Base-by-base conservation (phyloP, 2,888 invertebrate species). In the Aelia acuminata region DNA sequence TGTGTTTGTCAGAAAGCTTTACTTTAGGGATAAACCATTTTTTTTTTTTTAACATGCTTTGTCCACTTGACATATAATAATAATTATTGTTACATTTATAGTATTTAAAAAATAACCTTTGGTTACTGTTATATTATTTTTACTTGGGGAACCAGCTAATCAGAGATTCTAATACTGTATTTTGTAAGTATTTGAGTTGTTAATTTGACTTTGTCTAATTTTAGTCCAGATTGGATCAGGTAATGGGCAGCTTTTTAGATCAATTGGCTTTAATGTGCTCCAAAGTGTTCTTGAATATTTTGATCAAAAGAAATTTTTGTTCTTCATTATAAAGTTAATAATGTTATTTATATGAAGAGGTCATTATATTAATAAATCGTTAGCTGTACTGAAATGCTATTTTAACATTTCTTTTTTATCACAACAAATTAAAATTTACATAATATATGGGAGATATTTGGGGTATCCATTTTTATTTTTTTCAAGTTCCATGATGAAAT, bases 1-100 rank as follows among this genome's bases (percentile, higher is more conserved):
- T 87, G 87, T 87, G 87, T 87, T 57, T 87, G 50, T 85, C 39
- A 50, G 39, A 63, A 70, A 63, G 70, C 80, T 80, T 80, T 63
- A 63, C 87, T 26, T 63, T 49, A 5, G 31, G 70, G 70, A 47
- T 35, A n/a, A 35, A 70, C 39, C 57, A 13, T 11, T 39, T 50
- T 7, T 7, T 7, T 7, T 49, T 35, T 63, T 70, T 87, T 87
- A 87, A 87, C 87, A 87, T 63, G 87, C 87, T 87, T 87, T 47
- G 80, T 80, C 15, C 80, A 43, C n/a, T 80, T 80, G 43, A 43
- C 43, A 39, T 80, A 57, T 57, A 57, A 57, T 75, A 43, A 13
- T 80, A 43, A 43, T 15, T n/a, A n/a, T n/a, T 31, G 13, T 80
- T 43, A 35, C n/a, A 80, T 43, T 47, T 43, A 80, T 75, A 39